Percentiles rank a stretch among this genome's conserved stretches.
These are phyloP conservation scores for Australoheros facetus DNA, from an alignment of 2,797 vertebrate species.

Conservation along the genomic window DNA sequence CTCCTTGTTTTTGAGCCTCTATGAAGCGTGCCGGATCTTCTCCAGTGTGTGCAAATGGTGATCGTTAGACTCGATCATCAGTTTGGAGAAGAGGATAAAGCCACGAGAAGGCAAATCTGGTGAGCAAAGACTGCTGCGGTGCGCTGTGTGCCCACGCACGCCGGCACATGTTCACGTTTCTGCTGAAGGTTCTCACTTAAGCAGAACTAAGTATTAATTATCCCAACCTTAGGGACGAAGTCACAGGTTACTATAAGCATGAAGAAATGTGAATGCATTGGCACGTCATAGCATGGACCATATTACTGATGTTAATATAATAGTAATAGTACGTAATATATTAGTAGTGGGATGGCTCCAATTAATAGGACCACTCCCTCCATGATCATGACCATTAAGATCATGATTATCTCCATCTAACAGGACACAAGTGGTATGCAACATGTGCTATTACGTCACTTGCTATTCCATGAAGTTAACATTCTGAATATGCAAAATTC, in stretches of 20 bases:
- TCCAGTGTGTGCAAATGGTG: not conserved
- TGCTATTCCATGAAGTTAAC: not conserved
- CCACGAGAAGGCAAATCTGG: not conserved
- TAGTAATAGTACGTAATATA: not conserved
- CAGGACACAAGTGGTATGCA: not conserved
- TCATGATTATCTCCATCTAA: not conserved
- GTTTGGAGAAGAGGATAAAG: not conserved
- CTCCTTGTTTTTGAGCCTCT: not conserved
- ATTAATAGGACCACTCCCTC: not conserved
- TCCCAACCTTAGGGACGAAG: not conserved
- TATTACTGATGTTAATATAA: not conserved
- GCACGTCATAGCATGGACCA: not conserved
- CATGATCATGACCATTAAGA: not conserved
- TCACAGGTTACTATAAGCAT: no score
- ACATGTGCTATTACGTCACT: not conserved
- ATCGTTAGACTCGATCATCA: not conserved
- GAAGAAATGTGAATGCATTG: not conserved
- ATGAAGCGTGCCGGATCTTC: not conserved
- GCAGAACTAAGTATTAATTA: not conserved
- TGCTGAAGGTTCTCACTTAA: not conserved
- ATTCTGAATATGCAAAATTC: accelerated
- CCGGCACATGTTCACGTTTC: not conserved
- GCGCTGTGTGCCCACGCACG: not conserved
- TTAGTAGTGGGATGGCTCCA: not conserved
- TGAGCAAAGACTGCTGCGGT: not conserved